phyloP scores from a whole-genome alignment of 2,888 invertebrate species.

The Psylliodes chrysocephalus region DNA sequence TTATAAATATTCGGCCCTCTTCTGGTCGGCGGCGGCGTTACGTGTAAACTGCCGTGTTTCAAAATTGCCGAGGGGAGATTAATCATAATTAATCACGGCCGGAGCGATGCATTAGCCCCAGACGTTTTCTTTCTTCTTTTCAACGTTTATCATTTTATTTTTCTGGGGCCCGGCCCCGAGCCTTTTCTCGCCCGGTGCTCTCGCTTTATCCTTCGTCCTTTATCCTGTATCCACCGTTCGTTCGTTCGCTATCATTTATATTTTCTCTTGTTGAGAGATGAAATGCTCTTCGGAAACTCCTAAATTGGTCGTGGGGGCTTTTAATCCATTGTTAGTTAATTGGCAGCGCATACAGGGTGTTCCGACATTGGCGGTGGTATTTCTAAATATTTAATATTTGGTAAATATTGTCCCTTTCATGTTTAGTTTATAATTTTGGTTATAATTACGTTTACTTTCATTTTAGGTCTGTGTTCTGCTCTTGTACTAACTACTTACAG shows the following conservation, averaged over 20 bases:
- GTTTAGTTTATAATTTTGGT: too few species aligned
- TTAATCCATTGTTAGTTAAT: conserved; percentile 4
- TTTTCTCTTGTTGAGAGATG: conserved; percentile 11
- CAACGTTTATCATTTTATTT: conserved; percentile 25
- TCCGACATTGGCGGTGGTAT: too few species aligned
- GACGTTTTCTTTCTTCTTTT: conserved; percentile 19
- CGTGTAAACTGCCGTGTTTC: conserved; percentile 13
- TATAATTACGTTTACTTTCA: too few species aligned
- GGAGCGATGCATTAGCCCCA: conserved; percentile 18
- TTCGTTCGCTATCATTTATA: conserved; percentile 3
- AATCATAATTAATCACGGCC: conserved; percentile 32
- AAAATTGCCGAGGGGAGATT: conserved; percentile 22
- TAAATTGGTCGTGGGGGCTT: conserved; percentile 6
- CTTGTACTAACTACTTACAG: too few species aligned
- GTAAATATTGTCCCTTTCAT: too few species aligned
- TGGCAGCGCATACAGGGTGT: neutral
- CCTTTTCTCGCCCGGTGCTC: neutral
- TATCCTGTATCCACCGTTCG: too few species aligned
- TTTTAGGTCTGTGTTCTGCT: too few species aligned
- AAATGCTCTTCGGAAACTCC: conserved; percentile 7
- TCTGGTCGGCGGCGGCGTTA: neutral
- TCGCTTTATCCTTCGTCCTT: neutral
- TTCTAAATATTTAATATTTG: too few species aligned
- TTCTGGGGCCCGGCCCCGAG: neutral
- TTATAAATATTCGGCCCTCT: neutral